Conservation (phyloP, 2,113 vertebrate genomes). For the Coryphaenoides rupestris region DNA sequence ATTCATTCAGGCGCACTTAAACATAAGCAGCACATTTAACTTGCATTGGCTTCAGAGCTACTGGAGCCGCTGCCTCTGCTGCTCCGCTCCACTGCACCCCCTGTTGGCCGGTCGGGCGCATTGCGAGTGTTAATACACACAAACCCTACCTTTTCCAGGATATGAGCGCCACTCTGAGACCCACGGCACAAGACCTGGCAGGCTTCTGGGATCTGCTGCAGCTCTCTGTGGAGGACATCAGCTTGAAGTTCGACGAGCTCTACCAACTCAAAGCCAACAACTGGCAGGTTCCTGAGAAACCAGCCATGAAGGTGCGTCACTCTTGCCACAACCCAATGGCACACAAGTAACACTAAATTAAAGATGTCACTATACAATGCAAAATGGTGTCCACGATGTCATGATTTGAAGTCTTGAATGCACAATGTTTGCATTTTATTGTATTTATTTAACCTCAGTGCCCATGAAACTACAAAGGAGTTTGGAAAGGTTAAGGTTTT, state of each 20-base stretch:
- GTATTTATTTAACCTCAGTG: too few species aligned
- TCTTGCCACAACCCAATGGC: neutral
- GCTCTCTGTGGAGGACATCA: conserved; percentile 97
- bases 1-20: too few species aligned
- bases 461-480: too few species aligned
- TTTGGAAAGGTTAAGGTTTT: too few species aligned
- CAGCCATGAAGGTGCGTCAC: conserved; percentile 80
- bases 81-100: neutral
- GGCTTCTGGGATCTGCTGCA: conserved; percentile 99
- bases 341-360: neutral
- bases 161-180: conserved; percentile 85
- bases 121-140: neutral
- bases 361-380: too few species aligned
- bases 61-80: neutral
- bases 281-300: conserved; percentile 86
- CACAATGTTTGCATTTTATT: too few species aligned
- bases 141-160: conserved; percentile 68
- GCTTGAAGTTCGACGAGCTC: conserved; percentile 98
- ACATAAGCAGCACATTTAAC: too few species aligned
- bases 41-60: neutral
- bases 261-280: conserved; percentile 94
- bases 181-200: conserved; percentile 95
- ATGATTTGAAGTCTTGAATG: too few species aligned
- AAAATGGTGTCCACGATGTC: too few species aligned
- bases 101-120: neutral